Evolutionary conservation across 92 coral and sea anemone species (phyloP), one percentile per base, ranked within the genome.

Genomic region (Meandrina meandrites): DNA sequence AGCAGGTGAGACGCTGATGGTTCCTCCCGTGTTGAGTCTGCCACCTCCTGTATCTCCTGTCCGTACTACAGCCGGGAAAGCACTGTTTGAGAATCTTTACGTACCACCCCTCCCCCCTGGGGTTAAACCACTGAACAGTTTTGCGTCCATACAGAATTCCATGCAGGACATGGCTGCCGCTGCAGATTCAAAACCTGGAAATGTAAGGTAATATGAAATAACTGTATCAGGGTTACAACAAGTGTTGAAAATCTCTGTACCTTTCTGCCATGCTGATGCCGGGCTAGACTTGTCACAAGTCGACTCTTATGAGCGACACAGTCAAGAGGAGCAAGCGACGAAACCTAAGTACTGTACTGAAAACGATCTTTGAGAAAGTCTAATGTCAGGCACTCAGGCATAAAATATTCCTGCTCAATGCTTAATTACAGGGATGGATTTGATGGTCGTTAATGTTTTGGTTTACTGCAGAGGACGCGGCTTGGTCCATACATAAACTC

Each of bases 51-150:
- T 94, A 24, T 77, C 97, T 27, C 82, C 92, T 30, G 90, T 94
- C 0, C 93, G 98, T 54, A 93, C 98, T 31, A 70, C 90, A 28
- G 94, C 78, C 9, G 99, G 99, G 16, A 94, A 87, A 78, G 99
- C 95, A 15, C 51, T 90, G 88, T 89, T 97, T 90, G 99, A 95
- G 82, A 95, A 95, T 82, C 92, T 95, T 36, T 92, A 85, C 75
- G 87, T 97, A 1, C 98, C 97, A 62, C 93, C 96, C 78, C 90
- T 92, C 47, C 96, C 99, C 34, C 91, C 96, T 27, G 96, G 97
- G 50, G 76, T 90, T 40, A 92, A 90, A 78, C 84, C 94, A 22
- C 85, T 90, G 82, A 87, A 98, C 80, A 91, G 95, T 69, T 83
- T 91, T 36, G 80, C 31, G 19, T 51, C 85, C 2, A 53, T 79